Base-by-base conservation (phyloP, 2,888 invertebrate species). In the Eristalis tenax region DNA sequence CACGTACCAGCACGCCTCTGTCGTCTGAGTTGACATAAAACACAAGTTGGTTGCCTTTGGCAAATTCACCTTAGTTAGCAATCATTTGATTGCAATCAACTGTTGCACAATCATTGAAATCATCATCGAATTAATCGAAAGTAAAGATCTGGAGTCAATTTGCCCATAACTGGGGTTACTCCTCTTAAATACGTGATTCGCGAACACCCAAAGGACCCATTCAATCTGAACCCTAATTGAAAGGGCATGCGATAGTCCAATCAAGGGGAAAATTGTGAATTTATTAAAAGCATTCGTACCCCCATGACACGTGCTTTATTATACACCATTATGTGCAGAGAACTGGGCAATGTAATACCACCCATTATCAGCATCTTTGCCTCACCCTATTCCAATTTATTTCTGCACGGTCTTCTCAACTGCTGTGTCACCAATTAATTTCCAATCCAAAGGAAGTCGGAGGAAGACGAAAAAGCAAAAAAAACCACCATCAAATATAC, bases 341-440 rank as follows among this genome's bases (percentile, higher is more conserved):
- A 75, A 57, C 43, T 64, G 6, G 15, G 65, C 59, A 76, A 76
- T 65, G 70, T 82, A 70, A 82, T 82, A 76, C 64, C 65, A 43
- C 70, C 50, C 81, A 82, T 82, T 82, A 82, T 70, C 81, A 76
- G 75, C 28, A 69, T 65, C 81, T 64, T 74, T 64, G 26, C 74
- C 22, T 26, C 40, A 35, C 73, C 61, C 40, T 35, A 70, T 70
- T 57, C 26, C 70, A 70, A 70, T 70, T 70, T 70, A 38, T 70
- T 70, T 38, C 35, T 38, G 22, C 70, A 22, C 69, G 22, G 65
- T 15, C 26, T 23, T 11, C 15, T 28, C 59, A 13, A 23, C 61
- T 80, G 57, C 81, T 76, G 43, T 82, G 70, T 82, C 81, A 82
- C 81, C 75, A 82, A 82, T 82, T 82, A 82, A 82, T 76, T 82